Evolutionary conservation across 1,140 invertebrate species (phyloP), one percentile per base, ranked within the genome.

Genomic region (Drosophila lacertosa): DNA sequence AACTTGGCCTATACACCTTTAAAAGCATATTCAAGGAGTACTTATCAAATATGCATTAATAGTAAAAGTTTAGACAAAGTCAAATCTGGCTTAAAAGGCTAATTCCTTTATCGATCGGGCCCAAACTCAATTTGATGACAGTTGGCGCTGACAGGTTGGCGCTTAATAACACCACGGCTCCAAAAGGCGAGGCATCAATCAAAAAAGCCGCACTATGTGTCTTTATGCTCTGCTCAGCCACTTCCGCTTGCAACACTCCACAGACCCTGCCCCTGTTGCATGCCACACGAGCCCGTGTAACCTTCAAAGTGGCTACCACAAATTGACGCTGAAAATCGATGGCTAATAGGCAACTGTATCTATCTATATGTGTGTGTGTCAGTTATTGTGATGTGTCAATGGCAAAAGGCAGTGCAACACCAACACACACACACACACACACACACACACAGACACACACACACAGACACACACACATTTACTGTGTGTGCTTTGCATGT

Each of bases 291-390:
- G 50, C 47, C 47, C 45, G 50, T 51, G 50, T 74, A 84, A 84
- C 80, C 80, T 84, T 84, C 59, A 73, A 72, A 72, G 59, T 72
- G 75, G 33, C 69, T 65, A 59, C 80, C 76, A 47, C 80, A 84
- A 84, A 84, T 84, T 84, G 80, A 64, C 59, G 63, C 37, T 76
- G 67, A 70, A 74, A 86, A 84, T 86, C 80, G 81, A 86, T 86
- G 67, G 72, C 76, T 76, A 80, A 86, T 86, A 74, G 72, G 55
- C 63, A 53, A 63, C 40, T 44, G 51, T 62, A 54, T 33, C 32
- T 45, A 24, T 55, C 9, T 22, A 33, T 60, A 35, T 35, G 42
- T 33, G 6, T 24, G n/a, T 55, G 22, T 53, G 59, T 64, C 66
- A 33, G 66, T 50, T 63, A 45, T 64, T 69, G 58, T 74, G 77